Percentiles rank a stretch among this genome's conserved stretches.
These are phyloP conservation scores for Rhodeus uyekii DNA, from an alignment of 2,797 vertebrate genomes.

Conservation along the genomic window DNA sequence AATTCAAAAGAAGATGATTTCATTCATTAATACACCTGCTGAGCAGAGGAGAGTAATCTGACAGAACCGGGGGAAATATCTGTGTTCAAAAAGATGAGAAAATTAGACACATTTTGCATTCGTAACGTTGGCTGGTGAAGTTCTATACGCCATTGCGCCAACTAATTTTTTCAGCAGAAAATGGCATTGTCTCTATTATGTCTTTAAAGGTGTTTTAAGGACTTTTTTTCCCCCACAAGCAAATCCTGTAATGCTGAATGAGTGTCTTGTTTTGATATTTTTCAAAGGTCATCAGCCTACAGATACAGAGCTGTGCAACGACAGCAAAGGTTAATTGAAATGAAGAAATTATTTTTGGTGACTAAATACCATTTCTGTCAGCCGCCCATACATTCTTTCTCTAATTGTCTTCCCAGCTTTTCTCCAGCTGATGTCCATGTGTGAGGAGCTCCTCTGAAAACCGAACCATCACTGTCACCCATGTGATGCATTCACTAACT, in stretches of 20 bases:
- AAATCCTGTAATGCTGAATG: not conserved
- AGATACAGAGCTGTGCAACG: constrained; percentile 16
- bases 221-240: not conserved
- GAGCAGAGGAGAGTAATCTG: not conserved
- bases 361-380: constrained; percentile 49
- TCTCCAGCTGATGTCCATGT: constrained; percentile 30
- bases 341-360: constrained; percentile 54
- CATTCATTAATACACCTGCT: constrained; percentile 9
- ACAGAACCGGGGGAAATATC: not conserved
- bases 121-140: constrained; percentile 27
- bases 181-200: constrained; percentile 31
- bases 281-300: constrained; percentile 46
- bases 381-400: constrained; percentile 28
- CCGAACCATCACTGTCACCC: constrained; percentile 25
- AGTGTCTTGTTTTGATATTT: constrained; percentile 48
- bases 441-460: constrained; percentile 26
- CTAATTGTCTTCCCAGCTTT: constrained; percentile 47
- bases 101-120: constrained; percentile 33
- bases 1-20: constrained; percentile 45
- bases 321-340: constrained; percentile 59
- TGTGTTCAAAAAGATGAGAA: constrained; percentile 40
- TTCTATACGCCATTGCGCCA: constrained; percentile 9
- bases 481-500: constrained; percentile 41
- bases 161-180: constrained; percentile 12
- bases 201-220: constrained; percentile 49